phyloP scores from a whole-genome alignment of 2,113 vertebrate species.

The Aphyosemion australe region DNA sequence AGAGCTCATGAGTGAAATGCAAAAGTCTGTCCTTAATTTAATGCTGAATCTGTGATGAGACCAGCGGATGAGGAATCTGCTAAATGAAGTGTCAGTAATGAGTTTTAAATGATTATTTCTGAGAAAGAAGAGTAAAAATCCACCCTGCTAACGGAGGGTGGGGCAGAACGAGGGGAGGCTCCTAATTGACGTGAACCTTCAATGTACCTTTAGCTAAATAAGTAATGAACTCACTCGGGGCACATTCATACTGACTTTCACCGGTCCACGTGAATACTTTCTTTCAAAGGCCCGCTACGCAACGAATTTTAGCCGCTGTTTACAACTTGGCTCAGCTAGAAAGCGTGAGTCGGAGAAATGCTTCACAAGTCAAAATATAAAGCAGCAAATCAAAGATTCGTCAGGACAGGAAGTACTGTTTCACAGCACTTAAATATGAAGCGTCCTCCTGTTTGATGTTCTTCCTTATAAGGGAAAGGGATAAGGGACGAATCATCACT shows the following conservation, averaged over 20 bases:
- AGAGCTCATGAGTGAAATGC: constrained; percentile 27
- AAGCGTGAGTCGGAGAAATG: not conserved
- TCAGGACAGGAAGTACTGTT: no score
- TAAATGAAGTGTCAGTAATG: constrained; percentile 4
- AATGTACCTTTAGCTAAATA: constrained; percentile 22
- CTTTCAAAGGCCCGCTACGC: no score
- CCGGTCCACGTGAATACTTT: no score
- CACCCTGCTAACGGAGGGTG: not conserved
- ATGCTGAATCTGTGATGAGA: constrained; percentile 21
- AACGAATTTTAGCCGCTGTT: no score
- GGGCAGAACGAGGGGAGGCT: no score
- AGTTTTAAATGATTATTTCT: constrained; percentile 11
- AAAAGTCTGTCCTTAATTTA: constrained; percentile 46
- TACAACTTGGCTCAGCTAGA: not conserved
- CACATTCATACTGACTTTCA: not conserved
- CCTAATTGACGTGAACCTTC: no score
- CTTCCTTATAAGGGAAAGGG: no score
- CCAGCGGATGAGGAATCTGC: not conserved
- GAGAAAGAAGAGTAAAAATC: not conserved
- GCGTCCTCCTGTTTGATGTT: no score
- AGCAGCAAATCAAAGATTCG: no score
- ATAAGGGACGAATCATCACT: no score
- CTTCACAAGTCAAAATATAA: no score
- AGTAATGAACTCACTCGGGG: constrained; percentile 25
- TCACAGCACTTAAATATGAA: no score